Evolutionary conservation across 2,113 vertebrate species (phyloP), one percentile per base, ranked within the genome.

Genomic region (Lepus americanus): DNA sequence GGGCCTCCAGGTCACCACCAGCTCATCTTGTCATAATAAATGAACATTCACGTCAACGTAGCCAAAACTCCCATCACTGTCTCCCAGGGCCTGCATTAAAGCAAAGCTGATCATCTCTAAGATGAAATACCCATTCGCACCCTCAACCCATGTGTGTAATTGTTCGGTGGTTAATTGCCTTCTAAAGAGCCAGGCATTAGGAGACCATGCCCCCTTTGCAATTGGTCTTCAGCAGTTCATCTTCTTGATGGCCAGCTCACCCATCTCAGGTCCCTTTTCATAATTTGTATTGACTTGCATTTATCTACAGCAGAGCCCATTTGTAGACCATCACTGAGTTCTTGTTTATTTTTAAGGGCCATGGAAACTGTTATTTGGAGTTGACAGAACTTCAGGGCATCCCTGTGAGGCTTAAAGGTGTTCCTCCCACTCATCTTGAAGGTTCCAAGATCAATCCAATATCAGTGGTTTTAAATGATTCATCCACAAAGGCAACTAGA

Each of bases 241-340:
- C 93, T 96, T 95, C 76, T 74, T 95, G 78, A 97, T 72, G 96
- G 87, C 67, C 67, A 88, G 80, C 81, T 73, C 67, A 85, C 96
- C 87, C 36, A 86, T 90, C 93, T 39, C n/a, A 49, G 53, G 83
- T 31, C 49, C 44, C 74, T 64, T 93, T 96, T 96, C 90, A 92
- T 96, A 93, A 95, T 92, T 92, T 90, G 33, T 96, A 95, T 96
- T 92, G 94, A 96, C 96, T 95, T 88, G 73, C 64, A 92, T 96
- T 85, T 95, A 92, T 94, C 90, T 55, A 92, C 20, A 78, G 63
- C 36, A 74, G 49, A 92, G 20, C 53, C 93, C 93, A 82, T 93
- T 97, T 97, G 74, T 31, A 92, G 55, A 92, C 93, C 69, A 93
- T 96, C 76, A 55, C 66, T 94, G 0, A 44, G 3, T 78, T 84